Conservation (phyloP, 2,113 vertebrate genomes). For the Tragelaphus buxtoni region DNA sequence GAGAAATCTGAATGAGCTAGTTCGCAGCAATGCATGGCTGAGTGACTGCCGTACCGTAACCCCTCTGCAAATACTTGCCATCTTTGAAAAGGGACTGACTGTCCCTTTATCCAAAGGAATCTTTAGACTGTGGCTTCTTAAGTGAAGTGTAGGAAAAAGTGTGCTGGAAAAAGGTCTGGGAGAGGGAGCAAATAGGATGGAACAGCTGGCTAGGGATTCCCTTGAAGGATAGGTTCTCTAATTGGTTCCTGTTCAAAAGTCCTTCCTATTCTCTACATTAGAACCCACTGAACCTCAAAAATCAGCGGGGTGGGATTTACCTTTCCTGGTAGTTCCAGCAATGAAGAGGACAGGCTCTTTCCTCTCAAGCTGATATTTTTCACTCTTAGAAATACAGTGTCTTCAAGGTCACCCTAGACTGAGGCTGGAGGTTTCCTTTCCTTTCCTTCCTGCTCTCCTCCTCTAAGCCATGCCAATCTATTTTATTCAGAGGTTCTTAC, state of each 20-base stretch:
- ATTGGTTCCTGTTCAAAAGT: neutral
- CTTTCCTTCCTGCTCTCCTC: neutral
- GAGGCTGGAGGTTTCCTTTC: neutral
- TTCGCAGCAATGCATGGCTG: neutral
- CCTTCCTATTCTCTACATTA: neutral
- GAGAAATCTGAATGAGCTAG: neutral
- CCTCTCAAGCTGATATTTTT: rapidly evolving
- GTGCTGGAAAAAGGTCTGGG: neutral
- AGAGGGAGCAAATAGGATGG: neutral
- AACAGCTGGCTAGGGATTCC: neutral
- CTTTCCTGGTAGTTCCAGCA: neutral
- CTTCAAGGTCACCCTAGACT: neutral
- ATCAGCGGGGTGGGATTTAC: rapidly evolving
- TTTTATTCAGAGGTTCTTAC: neutral
- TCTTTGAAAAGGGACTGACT: neutral
- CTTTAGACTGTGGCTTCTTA: neutral
- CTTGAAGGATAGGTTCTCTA: neutral
- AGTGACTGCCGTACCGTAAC: neutral
- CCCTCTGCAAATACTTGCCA: neutral
- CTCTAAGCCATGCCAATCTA: neutral
- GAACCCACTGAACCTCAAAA: neutral
- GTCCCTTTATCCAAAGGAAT: neutral
- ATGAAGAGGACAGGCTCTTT: neutral
- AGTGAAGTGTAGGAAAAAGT: neutral
- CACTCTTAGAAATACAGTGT: neutral